phyloP scores from a whole-genome alignment of 2,113 vertebrate species.

The Alligator mississippiensis region DNA sequence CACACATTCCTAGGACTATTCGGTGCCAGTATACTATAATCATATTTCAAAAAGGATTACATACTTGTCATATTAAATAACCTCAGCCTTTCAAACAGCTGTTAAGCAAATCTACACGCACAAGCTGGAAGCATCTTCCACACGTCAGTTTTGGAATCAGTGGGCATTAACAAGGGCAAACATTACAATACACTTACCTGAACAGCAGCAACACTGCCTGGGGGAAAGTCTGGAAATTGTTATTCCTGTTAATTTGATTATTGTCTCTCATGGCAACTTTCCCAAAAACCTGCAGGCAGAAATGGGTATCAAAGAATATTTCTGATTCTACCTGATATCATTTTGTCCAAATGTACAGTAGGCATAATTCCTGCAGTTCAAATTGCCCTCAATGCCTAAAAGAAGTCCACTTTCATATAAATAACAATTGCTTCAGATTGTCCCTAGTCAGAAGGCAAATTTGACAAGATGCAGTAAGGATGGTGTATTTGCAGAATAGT shows the following conservation, averaged over 20 bases:
- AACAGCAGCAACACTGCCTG: slow-evolving; percentile 97
- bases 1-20: neutral
- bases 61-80: neutral
- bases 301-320: neutral
- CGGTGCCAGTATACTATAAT: neutral
- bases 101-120: neutral
- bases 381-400: neutral
- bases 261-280: slow-evolving; percentile 97
- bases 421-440: neutral
- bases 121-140: neutral
- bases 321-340: neutral
- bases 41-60: neutral
- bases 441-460: neutral
- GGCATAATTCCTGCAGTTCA: neutral
- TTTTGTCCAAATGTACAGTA: neutral
- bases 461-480: neutral
- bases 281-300: slow-evolving; percentile 90
- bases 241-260: slow-evolving; percentile 98
- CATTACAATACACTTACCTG: slow-evolving; percentile 79
- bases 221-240: slow-evolving; percentile 99
- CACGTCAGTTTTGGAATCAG: neutral
- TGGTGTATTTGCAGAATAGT: neutral
- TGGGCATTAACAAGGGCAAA: neutral
- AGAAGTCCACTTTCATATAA: neutral
- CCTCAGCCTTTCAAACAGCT: neutral